These are phyloP conservation scores for Xiphydria camelus DNA, from an alignment of 2,888 invertebrate genomes.

Conservation along the genomic window DNA sequence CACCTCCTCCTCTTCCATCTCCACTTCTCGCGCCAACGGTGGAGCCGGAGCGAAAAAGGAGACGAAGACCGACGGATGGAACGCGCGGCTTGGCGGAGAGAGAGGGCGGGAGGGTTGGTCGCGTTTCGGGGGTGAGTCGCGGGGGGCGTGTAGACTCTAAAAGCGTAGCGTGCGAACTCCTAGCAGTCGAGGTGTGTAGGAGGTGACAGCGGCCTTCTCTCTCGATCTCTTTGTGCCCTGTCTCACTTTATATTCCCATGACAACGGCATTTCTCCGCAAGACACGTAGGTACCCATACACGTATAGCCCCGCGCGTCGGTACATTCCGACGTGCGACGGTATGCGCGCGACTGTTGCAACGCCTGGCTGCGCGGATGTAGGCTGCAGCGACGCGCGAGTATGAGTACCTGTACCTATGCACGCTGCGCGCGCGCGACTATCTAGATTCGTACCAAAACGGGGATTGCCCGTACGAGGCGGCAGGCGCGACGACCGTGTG, in stretches of 20 bases:
- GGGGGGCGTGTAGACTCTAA: conserved; percentile 22
- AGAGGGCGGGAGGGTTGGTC: conserved; percentile 9
- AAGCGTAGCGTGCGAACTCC: conserved; percentile 19
- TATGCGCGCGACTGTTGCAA: no score
- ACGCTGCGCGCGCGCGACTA: no score
- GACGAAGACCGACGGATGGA: background rate
- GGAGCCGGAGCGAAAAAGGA: background rate
- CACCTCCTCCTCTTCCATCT: conserved; percentile 5
- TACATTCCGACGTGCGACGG: no score
- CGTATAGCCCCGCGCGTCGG: no score
- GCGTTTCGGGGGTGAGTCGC: conserved; percentile 9
- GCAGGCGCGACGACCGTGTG: no score
- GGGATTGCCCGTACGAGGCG: no score
- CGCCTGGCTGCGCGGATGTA: no score
- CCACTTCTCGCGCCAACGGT: conserved; percentile 13
- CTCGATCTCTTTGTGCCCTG: conserved; percentile 22
- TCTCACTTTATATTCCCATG: conserved; percentile 35
- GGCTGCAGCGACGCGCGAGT: no score
- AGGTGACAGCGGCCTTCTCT: conserved; percentile 43
- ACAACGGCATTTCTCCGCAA: conserved; percentile 26
- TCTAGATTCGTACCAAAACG: no score
- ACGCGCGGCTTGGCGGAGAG: conserved; percentile 16
- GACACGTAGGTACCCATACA: background rate
- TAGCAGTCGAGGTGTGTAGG: conserved; percentile 14
- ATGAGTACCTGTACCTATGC: no score